These are phyloP conservation scores for Lottia scabra DNA, from an alignment of 2,888 invertebrate species.

Conservation along the genomic window DNA sequence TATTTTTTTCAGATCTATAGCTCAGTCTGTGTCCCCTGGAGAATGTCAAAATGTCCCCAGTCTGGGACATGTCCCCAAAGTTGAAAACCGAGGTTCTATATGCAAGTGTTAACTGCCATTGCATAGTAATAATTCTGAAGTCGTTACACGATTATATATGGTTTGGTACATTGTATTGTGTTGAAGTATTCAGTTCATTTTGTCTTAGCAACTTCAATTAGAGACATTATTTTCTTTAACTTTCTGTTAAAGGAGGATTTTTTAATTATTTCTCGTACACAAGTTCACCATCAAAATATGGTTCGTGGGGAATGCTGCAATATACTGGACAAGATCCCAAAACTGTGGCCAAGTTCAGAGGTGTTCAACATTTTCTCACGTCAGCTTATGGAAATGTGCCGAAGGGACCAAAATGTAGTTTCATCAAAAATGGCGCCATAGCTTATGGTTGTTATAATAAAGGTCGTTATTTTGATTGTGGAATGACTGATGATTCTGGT, in stretches of 20 bases:
- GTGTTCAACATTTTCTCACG: slow-evolving; percentile 42
- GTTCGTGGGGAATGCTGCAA: slow-evolving; percentile 53
- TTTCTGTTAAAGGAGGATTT: slow-evolving; percentile 38
- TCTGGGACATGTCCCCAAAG: too few relatives aligned
- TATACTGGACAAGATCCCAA: slow-evolving; percentile 47
- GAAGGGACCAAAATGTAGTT: slow-evolving; percentile 33
- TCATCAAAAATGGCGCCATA: slow-evolving; percentile 22
- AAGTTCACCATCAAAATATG: slow-evolving; percentile 41
- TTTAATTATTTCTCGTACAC: slow-evolving; percentile 51
- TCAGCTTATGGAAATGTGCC: slow-evolving; percentile 14
- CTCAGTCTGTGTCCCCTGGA: too few relatives aligned
- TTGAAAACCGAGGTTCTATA: too few relatives aligned
- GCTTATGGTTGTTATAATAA: slow-evolving; percentile 37
- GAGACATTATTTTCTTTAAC: too few relatives aligned
- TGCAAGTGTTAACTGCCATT: too few relatives aligned
- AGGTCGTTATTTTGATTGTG: slow-evolving; percentile 27
- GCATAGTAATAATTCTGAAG: too few relatives aligned
- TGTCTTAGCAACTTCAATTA: too few relatives aligned
- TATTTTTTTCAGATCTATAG: too few relatives aligned
- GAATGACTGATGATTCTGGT: slow-evolving; percentile 24
- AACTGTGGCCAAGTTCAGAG: slow-evolving; percentile 47
- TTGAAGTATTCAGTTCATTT: too few relatives aligned
- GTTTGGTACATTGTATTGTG: too few relatives aligned
- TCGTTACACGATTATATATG: too few relatives aligned
- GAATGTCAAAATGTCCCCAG: too few relatives aligned